These are phyloP conservation scores for Chymomyza caudatula DNA, from an alignment of 2,888 invertebrate genomes.

Conservation along the genomic window DNA sequence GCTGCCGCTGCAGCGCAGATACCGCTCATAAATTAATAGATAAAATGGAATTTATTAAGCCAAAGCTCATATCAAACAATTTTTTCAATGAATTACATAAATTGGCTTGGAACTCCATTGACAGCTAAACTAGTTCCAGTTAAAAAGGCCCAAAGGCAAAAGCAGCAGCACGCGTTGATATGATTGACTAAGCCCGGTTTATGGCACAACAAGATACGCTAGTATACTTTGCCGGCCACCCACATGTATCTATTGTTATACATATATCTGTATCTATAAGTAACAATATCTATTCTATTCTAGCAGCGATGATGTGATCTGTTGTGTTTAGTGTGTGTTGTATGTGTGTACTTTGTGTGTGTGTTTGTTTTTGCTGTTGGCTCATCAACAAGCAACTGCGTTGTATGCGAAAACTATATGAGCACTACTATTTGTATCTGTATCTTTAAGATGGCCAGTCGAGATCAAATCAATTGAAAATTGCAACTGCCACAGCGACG, in stretches of 20 bases:
- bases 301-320: slow-evolving; percentile 21
- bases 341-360: too few species aligned
- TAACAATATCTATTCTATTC: background rate
- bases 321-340: too few species aligned
- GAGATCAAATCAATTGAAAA: slow-evolving; percentile 51
- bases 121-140: slow-evolving; percentile 46
- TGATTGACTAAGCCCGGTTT: background rate
- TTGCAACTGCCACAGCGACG: slow-evolving; percentile 25
- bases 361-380: background rate
- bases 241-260: slow-evolving; percentile 18
- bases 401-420: slow-evolving; percentile 21
- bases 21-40: slow-evolving; percentile 39
- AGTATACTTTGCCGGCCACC: background rate
- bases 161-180: slow-evolving; percentile 25
- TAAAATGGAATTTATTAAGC: slow-evolving; percentile 54
- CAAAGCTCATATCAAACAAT: slow-evolving; percentile 33
- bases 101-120: slow-evolving; percentile 21
- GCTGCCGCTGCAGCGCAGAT: slow-evolving; percentile 26
- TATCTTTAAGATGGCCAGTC: slow-evolving; percentile 13
- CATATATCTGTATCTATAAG: background rate
- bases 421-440: slow-evolving; percentile 13
- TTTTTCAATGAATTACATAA: slow-evolving; percentile 42
- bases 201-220: background rate
- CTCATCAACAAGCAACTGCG: background rate
- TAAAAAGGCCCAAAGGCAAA: slow-evolving; percentile 33